Evolutionary conservation across 2,797 vertebrate genomes (phyloP).

Genomic region (Ambastaia sidthimunki): DNA sequence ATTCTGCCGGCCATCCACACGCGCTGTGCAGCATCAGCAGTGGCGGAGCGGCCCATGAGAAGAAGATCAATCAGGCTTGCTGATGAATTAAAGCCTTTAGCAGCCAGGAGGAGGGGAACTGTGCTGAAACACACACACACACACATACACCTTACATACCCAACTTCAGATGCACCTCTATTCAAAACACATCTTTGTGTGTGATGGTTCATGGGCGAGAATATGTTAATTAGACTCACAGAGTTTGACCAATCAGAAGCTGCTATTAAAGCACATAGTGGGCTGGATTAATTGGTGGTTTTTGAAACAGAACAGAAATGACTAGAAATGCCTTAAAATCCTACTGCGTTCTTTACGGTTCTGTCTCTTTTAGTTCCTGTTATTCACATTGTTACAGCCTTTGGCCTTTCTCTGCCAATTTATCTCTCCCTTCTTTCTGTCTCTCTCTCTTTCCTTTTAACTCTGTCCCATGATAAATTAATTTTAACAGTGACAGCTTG

Average conservation of each 20-base stretch:
- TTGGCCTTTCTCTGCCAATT: constrained; percentile 44
- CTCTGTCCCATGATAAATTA: constrained; percentile 90
- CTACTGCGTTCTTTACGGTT: not conserved
- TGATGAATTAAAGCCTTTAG: constrained; percentile 78
- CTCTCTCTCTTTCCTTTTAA: constrained; percentile 73
- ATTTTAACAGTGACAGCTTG: constrained; percentile 97
- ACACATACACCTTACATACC: constrained; percentile 17
- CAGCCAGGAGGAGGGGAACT: constrained; percentile 60
- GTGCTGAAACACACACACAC: constrained; percentile 47
- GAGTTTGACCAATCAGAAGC: not conserved
- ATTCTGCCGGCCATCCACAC: constrained; percentile 66
- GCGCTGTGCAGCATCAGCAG: constrained; percentile 83
- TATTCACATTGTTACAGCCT: constrained; percentile 40
- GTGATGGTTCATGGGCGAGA: not conserved
- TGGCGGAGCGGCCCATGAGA: constrained; percentile 75
- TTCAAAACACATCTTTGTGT: constrained; percentile 3
- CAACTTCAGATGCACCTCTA: not conserved
- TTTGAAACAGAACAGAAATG: not conserved
- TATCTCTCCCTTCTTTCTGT: constrained; percentile 73
- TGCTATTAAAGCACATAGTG: not conserved
- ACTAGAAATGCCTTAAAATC: not conserved
- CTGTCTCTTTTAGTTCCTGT: constrained; percentile 30
- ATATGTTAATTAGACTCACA: not conserved
- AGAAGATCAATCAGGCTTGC: constrained; percentile 80
- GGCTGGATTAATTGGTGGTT: not conserved